Percentiles rank a stretch among this genome's conserved stretches.
Conservation (phyloP, 2,797 vertebrate genomes). For the Sebastes alutus region DNA sequence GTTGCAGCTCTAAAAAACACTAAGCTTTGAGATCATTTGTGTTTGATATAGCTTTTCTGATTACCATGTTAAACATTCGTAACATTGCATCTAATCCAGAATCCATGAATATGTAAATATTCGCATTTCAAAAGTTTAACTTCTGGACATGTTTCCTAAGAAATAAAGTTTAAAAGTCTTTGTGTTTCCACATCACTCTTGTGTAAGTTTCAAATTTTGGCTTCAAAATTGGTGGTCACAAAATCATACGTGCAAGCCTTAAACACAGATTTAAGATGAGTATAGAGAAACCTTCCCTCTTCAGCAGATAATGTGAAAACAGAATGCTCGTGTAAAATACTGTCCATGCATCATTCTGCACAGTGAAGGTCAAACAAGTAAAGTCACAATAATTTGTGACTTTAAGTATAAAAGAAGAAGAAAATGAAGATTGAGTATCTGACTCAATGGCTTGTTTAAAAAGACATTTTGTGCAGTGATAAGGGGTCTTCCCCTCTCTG, state of each 20-base stretch:
- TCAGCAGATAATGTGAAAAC: slow-evolving; percentile 4
- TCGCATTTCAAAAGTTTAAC: background rate
- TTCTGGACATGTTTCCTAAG: background rate
- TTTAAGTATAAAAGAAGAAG: background rate
- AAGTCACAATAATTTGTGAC: background rate
- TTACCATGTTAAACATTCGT: too few relatives aligned
- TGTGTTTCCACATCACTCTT: too few relatives aligned
- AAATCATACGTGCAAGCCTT: background rate
- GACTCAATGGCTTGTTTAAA: slow-evolving; percentile 2
- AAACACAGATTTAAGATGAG: background rate
- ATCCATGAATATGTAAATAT: background rate
- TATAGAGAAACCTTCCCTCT: background rate
- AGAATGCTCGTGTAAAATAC: background rate
- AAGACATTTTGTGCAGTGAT: slow-evolving; percentile 16
- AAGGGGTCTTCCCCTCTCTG: slow-evolving; percentile 24
- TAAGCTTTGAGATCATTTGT: background rate
- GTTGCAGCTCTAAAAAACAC: background rate
- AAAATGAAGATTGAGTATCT: background rate
- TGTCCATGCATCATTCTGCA: background rate
- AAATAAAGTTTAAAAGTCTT: too few relatives aligned
- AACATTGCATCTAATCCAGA: background rate
- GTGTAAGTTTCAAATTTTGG: background rate
- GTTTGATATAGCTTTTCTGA: background rate
- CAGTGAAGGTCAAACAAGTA: slow-evolving; percentile 18
- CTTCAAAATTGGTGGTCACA: background rate